Evolutionary conservation across 2,888 invertebrate genomes (phyloP), one percentile per base, ranked within the genome.

Genomic region (Atethmia centrago): DNA sequence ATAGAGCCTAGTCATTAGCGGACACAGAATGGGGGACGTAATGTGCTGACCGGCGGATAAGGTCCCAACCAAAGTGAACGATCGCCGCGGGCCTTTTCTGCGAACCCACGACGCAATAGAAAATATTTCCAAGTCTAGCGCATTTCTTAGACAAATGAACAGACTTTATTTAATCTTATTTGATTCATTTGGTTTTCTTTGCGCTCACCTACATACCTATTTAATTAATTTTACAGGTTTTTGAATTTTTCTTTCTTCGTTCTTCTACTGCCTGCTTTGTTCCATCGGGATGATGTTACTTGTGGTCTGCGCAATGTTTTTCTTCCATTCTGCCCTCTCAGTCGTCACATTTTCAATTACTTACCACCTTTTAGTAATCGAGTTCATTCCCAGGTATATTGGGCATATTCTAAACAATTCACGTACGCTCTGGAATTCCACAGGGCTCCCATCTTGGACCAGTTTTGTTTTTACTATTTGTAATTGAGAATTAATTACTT

Each of bases 1-100:
- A 88, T 88, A 86, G 85, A 74, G 70, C 59, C 63, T 77, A 58
- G 74, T 85, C 80, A 84, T 86, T 84, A 85, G 74, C 62, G 70
- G 74, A 61, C 59, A 76, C 40, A 77, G 77, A 86, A 88, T 84
- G 71, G 70, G 66, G 62, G 59, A 75, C 80, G 79, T 72, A 77
- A 79, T 77, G 63, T 49, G 64, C 65, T 74, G 78, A 77, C 75
- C 66, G 67, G n/a, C 67, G 77, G 82, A 77, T 82, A 83, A 77
- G 71, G 62, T 75, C 71, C 82, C 19, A 76, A 28, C 61, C 49
- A 61, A 63, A 71, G 67, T 68, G 64, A 71, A 73, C 71, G 59
- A 77, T 74, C 56, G 70, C 78, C 82, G 56, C 56, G 47, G 69
- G 82, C 59, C 19, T 59, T 81, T 68, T 70, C 56, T 65, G 25